These are phyloP conservation scores for Phenganax subtilis DNA, from an alignment of 92 coral and sea anemone species.

Conservation along the genomic window DNA sequence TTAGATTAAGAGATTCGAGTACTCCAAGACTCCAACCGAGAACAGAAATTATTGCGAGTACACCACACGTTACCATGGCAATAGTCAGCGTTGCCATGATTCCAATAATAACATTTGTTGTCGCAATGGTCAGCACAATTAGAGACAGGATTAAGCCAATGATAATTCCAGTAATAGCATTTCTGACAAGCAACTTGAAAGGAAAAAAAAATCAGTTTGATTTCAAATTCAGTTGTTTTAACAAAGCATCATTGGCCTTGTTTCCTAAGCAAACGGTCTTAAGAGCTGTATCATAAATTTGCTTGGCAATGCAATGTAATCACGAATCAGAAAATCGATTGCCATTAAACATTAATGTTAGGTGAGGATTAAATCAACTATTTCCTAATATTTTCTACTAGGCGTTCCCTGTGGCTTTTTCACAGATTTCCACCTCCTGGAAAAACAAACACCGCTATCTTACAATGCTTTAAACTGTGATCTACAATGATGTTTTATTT, in stretches of 20 bases:
- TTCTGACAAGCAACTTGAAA: constrained; percentile 54
- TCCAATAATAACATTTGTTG: constrained; percentile 59
- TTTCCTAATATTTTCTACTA: too few relatives aligned
- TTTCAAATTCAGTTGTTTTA: not conserved
- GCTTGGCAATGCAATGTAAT: too few relatives aligned
- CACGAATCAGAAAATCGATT: too few relatives aligned
- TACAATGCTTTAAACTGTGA: too few relatives aligned
- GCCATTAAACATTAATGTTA: too few relatives aligned
- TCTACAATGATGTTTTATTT: too few relatives aligned
- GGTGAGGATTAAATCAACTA: too few relatives aligned
- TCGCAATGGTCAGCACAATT: constrained; percentile 56
- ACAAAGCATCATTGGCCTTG: not conserved
- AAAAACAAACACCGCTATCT: too few relatives aligned
- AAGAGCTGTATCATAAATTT: not conserved
- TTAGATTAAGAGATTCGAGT: constrained; percentile 66
- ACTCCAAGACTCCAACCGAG: constrained; percentile 69
- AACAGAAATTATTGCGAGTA: constrained; percentile 60
- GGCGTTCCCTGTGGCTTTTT: too few relatives aligned
- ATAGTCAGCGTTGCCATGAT: constrained; percentile 57
- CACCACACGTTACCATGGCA: constrained; percentile 56
- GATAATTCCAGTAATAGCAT: constrained; percentile 56
- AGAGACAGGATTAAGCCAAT: constrained; percentile 52
- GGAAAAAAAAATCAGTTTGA: not conserved
- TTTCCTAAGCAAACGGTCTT: not conserved
- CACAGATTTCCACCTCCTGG: too few relatives aligned